Evolutionary conservation across 1,140 invertebrate species (phyloP).

Genomic region (Polyergus mexicanus): DNA sequence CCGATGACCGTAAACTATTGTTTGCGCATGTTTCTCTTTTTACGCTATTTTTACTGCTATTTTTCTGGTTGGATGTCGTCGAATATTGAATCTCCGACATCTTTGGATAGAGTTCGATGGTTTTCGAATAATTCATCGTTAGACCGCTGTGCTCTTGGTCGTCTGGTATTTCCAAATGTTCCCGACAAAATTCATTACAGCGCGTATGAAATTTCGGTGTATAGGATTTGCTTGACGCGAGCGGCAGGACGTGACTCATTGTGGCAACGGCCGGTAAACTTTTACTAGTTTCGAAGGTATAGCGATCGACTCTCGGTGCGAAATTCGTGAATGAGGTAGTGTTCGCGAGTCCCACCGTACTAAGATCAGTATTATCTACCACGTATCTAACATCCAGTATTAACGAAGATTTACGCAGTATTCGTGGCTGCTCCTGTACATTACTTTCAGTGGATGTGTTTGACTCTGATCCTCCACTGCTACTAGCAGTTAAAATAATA

Average conservation of each 20-base stretch:
- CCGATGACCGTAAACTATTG: constrained; percentile 89
- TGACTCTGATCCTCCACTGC: constrained; percentile 47
- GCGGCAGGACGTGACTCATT: constrained; percentile 52
- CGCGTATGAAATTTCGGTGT: constrained; percentile 55
- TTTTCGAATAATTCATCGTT: constrained; percentile 66
- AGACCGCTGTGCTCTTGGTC: constrained; percentile 11
- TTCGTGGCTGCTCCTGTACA: constrained; percentile 17
- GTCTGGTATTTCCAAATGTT: constrained; percentile 37
- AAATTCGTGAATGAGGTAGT: constrained; percentile 61
- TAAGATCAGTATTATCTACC: constrained; percentile 69
- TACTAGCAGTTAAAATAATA: constrained; percentile 73
- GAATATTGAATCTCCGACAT: constrained; percentile 21
- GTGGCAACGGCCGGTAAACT: constrained; percentile 72
- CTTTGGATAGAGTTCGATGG: constrained; percentile 30
- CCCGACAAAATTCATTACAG: constrained; percentile 40
- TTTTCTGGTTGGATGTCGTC: not conserved
- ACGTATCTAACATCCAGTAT: constrained; percentile 81
- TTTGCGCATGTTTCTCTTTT: constrained; percentile 25
- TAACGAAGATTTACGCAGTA: constrained; percentile 79
- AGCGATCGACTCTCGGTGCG: constrained; percentile 35
- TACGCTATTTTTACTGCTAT: not conserved
- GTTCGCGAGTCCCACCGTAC: constrained; percentile 57
- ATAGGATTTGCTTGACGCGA: constrained; percentile 62
- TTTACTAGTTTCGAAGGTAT: constrained; percentile 72
- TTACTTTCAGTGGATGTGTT: constrained; percentile 13